Evolutionary conservation across 2,888 invertebrate genomes (phyloP).

Genomic region (Emmelina monodactyla): DNA sequence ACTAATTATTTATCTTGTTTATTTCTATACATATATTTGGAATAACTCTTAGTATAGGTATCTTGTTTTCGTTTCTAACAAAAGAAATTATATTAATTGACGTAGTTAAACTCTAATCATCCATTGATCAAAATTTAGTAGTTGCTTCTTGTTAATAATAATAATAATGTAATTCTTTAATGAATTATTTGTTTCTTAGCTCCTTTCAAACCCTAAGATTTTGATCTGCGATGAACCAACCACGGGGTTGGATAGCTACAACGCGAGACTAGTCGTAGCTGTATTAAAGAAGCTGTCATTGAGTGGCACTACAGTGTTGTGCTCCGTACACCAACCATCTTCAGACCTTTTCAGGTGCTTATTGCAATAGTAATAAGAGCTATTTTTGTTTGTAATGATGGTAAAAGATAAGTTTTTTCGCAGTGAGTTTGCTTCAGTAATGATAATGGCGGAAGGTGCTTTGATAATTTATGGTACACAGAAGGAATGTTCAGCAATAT

Average conservation of each 20-base stretch:
- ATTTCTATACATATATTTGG: neutral
- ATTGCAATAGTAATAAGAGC: too few species aligned
- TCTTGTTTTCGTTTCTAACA: too few species aligned
- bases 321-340: constrained; percentile 91
- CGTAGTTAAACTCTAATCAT: too few species aligned
- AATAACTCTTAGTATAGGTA: too few species aligned
- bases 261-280: constrained; percentile 79
- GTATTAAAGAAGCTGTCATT: constrained; percentile 69
- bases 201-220: constrained; percentile 84
- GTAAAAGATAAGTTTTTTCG: too few species aligned
- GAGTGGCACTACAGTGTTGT: constrained; percentile 77
- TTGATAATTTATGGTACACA: constrained; percentile 79
- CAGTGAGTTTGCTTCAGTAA: constrained; percentile 79
- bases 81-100: too few species aligned
- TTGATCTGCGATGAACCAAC: constrained; percentile 95
- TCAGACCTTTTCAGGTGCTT: constrained; percentile 82
- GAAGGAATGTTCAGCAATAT: constrained; percentile 69
- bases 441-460: constrained; percentile 79
- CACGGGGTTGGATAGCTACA: constrained; percentile 89
- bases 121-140: too few species aligned
- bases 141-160: too few species aligned
- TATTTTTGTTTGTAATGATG: too few species aligned
- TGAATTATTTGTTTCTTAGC: constrained; percentile 60
- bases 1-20: neutral
- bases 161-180: too few species aligned